These are phyloP conservation scores for Enteromius radiatus DNA, from an alignment of 2,797 vertebrate genomes.

Conservation along the genomic window DNA sequence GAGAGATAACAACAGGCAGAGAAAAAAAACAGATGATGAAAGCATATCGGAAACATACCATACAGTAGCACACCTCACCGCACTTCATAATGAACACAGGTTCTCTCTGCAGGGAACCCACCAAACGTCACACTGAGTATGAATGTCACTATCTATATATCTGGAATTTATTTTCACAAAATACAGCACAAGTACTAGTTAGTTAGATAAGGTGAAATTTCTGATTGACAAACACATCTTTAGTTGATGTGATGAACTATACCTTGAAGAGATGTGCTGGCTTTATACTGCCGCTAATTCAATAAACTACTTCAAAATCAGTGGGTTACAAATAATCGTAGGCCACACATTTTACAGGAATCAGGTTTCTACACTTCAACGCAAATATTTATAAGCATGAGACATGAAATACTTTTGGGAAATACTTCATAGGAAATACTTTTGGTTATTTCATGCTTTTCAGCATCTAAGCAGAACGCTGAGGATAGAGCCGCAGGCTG, in stretches of 20 bases:
- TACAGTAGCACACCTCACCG: background rate
- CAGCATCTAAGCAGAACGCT: background rate
- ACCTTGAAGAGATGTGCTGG: background rate
- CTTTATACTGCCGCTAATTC: background rate
- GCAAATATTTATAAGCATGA: background rate
- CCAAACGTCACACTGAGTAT: background rate
- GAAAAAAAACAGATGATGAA: background rate
- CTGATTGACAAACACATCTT: background rate
- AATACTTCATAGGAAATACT: too few species aligned
- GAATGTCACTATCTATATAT: background rate
- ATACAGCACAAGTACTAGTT: background rate
- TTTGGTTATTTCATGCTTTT: background rate
- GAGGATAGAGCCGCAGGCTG: background rate
- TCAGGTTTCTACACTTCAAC: background rate
- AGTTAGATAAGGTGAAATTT: background rate
- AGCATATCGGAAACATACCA: background rate
- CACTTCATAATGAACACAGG: background rate
- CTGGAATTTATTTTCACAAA: background rate
- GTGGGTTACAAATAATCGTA: background rate
- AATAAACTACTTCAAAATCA: background rate
- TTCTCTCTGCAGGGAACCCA: background rate
- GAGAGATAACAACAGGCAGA: background rate
- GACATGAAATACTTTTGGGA: background rate
- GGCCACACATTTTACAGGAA: background rate
- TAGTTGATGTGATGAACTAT: background rate